Conservation (phyloP, 2,888 invertebrate genomes). For the Fragum fragum region DNA sequence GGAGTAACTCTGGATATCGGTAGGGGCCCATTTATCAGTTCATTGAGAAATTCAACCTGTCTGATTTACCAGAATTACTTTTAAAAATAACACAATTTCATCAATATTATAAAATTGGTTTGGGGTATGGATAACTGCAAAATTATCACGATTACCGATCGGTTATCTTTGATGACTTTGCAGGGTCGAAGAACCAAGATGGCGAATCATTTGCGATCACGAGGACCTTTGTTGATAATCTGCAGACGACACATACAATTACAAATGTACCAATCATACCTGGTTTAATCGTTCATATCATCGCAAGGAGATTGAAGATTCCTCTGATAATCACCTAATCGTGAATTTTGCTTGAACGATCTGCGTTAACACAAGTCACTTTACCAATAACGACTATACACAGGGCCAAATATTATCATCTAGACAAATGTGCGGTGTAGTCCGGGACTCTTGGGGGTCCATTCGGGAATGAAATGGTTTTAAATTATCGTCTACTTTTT, state of each 20-base stretch:
- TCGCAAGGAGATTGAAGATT: background rate
- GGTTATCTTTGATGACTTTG: background rate
- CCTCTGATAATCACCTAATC: background rate
- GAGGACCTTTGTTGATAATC: background rate
- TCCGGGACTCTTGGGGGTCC: background rate
- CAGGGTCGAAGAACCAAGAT: background rate
- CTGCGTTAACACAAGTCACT: background rate
- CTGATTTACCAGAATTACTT: too few species aligned
- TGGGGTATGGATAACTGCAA: background rate
- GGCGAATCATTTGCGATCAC: background rate
- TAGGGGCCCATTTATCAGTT: too few species aligned
- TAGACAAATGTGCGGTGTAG: background rate
- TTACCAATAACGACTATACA: background rate
- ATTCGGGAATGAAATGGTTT: background rate
- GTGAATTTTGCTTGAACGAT: background rate
- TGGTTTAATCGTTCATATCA: background rate
- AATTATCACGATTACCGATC: background rate
- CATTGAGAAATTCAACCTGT: too few species aligned
- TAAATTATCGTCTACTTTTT: background rate
- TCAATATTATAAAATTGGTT: too few species aligned
- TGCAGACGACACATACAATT: background rate
- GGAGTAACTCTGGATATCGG: too few species aligned
- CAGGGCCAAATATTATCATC: background rate
- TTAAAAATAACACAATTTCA: too few species aligned
- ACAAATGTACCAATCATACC: background rate